Conservation (phyloP, 2,888 invertebrate genomes). For the Anarsia innoxiella region DNA sequence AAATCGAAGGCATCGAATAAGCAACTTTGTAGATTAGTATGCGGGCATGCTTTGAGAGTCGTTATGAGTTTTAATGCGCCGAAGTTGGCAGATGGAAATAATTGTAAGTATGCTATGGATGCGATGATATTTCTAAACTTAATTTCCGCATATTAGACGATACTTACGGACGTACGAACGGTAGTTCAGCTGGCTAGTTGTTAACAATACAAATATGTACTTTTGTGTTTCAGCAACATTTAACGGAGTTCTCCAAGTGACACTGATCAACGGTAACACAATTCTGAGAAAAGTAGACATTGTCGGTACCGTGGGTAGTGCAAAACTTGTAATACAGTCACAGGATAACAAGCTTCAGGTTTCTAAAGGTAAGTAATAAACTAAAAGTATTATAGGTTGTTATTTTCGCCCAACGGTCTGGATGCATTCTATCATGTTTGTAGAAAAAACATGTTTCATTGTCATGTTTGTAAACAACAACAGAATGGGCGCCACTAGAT, state of each 20-base stretch:
- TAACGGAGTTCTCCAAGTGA: constrained; percentile 45
- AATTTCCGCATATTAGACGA: too few species aligned
- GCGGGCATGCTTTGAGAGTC: constrained; percentile 55
- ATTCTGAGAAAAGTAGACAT: constrained; percentile 48
- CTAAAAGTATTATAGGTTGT: too few species aligned
- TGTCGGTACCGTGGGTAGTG: constrained; percentile 42
- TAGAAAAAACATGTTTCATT: too few species aligned
- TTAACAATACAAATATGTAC: background rate
- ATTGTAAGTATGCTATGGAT: too few species aligned
- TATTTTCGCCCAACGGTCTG: too few species aligned
- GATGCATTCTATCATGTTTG: too few species aligned
- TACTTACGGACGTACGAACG: too few species aligned
- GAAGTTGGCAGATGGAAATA: constrained; percentile 36
- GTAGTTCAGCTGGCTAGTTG: background rate
- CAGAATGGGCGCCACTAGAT: too few species aligned
- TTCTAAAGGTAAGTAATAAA: constrained; percentile 42
- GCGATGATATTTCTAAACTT: too few species aligned
- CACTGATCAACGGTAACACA: constrained; percentile 43
- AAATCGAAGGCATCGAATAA: constrained; percentile 43
- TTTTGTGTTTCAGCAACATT: constrained; percentile 36
- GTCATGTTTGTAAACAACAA: too few species aligned
- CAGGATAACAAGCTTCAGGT: constrained; percentile 35
- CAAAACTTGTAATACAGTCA: constrained; percentile 35
- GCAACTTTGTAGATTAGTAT: constrained; percentile 51
- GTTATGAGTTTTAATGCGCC: constrained; percentile 51